Conservation (phyloP, 92 coral and sea anemone species). For the Galaxea fascicularis region DNA sequence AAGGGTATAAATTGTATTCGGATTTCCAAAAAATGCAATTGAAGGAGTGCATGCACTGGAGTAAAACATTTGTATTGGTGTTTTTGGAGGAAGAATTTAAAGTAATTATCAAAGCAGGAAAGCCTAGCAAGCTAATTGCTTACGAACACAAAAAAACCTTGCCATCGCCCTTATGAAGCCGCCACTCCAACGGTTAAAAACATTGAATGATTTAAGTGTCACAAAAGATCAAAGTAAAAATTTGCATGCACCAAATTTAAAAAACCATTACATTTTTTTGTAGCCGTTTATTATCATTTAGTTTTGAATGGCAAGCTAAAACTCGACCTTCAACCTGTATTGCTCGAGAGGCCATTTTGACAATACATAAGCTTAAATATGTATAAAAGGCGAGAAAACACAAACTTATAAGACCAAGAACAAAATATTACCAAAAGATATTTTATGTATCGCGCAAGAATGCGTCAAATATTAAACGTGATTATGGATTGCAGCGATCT, state of each 20-base stretch:
- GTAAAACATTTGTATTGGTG: slow-evolving; percentile 1
- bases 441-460: slow-evolving; percentile 7
- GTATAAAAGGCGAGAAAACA: neutral
- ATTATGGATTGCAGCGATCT: slow-evolving; percentile 14
- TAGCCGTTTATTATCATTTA: neutral
- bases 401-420: slow-evolving; percentile 9
- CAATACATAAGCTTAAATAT: neutral
- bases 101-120: slow-evolving; percentile 13
- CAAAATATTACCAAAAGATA: slow-evolving; percentile 1
- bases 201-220: slow-evolving; percentile 8
- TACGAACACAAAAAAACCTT: neutral
- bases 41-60: slow-evolving; percentile 5
- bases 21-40: slow-evolving; percentile 6
- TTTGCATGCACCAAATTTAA: slow-evolving; percentile 15
- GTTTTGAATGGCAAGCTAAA: slow-evolving; percentile 16
- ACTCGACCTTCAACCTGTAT: slow-evolving; percentile 15
- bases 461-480: slow-evolving; percentile 8
- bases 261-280: slow-evolving; percentile 1
- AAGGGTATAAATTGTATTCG: neutral
- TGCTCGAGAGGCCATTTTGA: slow-evolving; percentile 14
- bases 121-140: slow-evolving; percentile 10
- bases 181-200: neutral
- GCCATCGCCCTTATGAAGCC: slow-evolving; percentile 20
- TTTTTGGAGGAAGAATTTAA: slow-evolving; percentile 4
- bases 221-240: slow-evolving; percentile 4